Evolutionary conservation across 2,113 vertebrate species (phyloP), one percentile per base, ranked within the genome.

Genomic region (Rhinopomastus cyanomelas): DNA sequence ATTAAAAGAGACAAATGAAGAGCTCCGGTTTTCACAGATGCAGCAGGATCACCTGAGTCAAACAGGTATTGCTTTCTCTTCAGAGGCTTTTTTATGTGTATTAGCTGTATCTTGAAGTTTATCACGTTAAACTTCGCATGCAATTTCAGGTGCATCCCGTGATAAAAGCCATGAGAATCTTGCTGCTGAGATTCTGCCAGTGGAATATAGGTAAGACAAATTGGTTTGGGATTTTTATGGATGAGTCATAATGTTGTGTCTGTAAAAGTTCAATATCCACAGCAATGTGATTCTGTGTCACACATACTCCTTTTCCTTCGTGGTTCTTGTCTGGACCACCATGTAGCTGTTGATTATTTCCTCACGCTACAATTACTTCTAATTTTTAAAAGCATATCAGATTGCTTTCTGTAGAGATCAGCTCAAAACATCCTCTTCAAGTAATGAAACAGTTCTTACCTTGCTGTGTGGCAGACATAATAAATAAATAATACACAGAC

Each of bases 1-100:
- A 53, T 93, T 99, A 30, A 99, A 97, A 94, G 99, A 99, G 96
- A 98, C 98, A 19, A 99, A 99, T 11, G 99, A 99, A 96, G 99
- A 99, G 85, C 98, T 99, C 29, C 97, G 98, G 29, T 99, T 98
- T 95, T 98, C 98, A 59, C 98, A 99, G 97, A 98, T 98, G 91
- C 99, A 99, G 27, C 98, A 99, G 96, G 97, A 98, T 92, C 98
- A 99, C 84, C 96, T 99, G 67, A 98, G 96, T 69, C 98, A 98
- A 97, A 97, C 99, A 96, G 98, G 99, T 99, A 95, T 66, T 57
- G 42, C 52, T 81, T 68, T 48, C 25, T 59, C 29, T 86, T 64
- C 32, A 62, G 53, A 66, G 16, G 12, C 5, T 25, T 74, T 81
- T 67, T 46, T 10, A 5, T 32, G 29, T 71, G 3, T 10, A 2